These are phyloP conservation scores for Umimayanthus chanpuru DNA, from an alignment of 92 coral and sea anemone species.

Conservation along the genomic window DNA sequence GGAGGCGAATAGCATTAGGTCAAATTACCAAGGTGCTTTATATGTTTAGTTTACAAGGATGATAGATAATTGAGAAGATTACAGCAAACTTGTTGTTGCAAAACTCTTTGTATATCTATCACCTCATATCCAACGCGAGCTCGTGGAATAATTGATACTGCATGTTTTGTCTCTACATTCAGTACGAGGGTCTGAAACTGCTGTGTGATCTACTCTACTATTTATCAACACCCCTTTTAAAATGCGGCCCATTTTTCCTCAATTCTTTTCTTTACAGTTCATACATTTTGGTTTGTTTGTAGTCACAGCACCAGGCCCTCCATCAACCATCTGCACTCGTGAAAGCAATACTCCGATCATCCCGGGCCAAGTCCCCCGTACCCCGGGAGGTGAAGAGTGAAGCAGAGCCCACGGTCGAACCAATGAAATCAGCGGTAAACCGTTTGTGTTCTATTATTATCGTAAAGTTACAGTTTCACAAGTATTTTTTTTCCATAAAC, in stretches of 20 bases:
- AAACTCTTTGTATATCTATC: too few species aligned
- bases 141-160: too few species aligned
- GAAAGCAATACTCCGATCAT: conserved; percentile 58
- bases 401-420: not conserved
- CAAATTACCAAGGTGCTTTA: too few species aligned
- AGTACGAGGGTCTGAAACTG: too few species aligned
- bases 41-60: too few species aligned
- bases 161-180: too few species aligned
- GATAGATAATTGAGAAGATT: too few species aligned
- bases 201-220: too few species aligned
- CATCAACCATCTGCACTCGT: conserved; percentile 41
- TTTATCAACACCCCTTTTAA: too few species aligned
- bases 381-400: conserved; percentile 13
- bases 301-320: conserved; percentile 11
- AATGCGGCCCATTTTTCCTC: not conserved
- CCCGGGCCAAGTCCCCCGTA: conserved; percentile 52
- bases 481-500: not conserved
- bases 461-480: not conserved
- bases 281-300: not conserved
- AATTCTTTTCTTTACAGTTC: not conserved
- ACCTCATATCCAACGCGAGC: too few species aligned
- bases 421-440: conserved; percentile 1
- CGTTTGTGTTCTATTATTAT: not conserved
- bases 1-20: too few species aligned
- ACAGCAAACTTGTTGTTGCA: too few species aligned